Evolutionary conservation across 2,113 vertebrate species (phyloP), one percentile per base, ranked within the genome.

Genomic region (Ceratotherium simum): DNA sequence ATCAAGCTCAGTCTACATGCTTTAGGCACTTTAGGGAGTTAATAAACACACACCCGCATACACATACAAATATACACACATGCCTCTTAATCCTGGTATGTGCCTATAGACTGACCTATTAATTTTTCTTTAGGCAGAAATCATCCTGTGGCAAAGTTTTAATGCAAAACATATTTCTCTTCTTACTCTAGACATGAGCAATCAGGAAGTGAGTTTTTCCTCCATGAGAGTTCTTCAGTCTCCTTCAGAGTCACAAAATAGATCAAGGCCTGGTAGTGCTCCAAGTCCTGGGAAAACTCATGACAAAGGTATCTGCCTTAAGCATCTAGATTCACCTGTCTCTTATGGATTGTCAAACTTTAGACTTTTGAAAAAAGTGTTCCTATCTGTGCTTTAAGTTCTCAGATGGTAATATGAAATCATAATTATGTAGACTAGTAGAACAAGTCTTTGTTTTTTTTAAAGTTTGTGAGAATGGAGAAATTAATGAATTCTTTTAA

Each of bases 191-290:
- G 87, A 84, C 33, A 98, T 97, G 98, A 97, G 56, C 6, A 0
- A 94, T 8, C 17, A 95, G 6, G 87, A 96, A 62, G 76, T 90
- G 58, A 67, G 31, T 94, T 97, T 96, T 23, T 36, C 88, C 31
- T 25, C 51, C 1, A 6, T 80, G 39, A 90, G 42, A 42, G 84
- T 97, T 65, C 94, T 70, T n/a, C 89, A 21, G 16, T 31, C 83
- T 92, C 11, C 95, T 42, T 92, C 91, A 75, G 84, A 42, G 9
- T 54, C 91, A 36, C 96, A 76, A 73, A 90, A 20, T 48, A 39
- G 42, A 88, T 3, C 12, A 70, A 87, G 33, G 5, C 5, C 51
- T 60, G 42, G 3, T 70, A 10, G 8, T 25, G 21, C 46, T 65
- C n/a, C 60, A 54, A 58, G 16, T 3, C 58, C 62, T 62, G 56